phyloP scores from a whole-genome alignment of 2,888 invertebrate genomes.

The Spodoptera exigua region DNA sequence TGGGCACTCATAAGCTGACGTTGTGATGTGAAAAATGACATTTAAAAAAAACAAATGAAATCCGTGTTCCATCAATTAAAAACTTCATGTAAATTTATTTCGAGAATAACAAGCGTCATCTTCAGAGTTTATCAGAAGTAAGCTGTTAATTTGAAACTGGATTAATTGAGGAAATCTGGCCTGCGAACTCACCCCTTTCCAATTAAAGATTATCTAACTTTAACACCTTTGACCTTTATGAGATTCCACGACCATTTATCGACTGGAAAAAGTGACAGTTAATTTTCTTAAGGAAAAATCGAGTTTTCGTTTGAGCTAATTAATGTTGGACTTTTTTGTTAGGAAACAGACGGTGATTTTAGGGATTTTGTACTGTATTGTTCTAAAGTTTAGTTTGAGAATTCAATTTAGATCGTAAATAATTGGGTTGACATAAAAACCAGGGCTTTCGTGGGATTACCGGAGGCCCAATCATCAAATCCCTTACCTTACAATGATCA shows the following conservation, averaged over 20 bases:
- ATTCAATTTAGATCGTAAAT: too few relatives aligned
- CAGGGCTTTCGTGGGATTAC: too few relatives aligned
- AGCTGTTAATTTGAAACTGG: conserved; percentile 42
- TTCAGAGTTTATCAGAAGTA: conserved; percentile 31
- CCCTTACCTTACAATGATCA: too few relatives aligned
- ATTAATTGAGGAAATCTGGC: conserved; percentile 55
- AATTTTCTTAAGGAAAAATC: too few relatives aligned
- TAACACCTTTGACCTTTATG: conserved; percentile 33
- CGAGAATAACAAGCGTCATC: conserved; percentile 4
- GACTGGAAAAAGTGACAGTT: conserved; percentile 10
- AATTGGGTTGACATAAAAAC: too few relatives aligned
- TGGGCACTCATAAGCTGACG: too few relatives aligned
- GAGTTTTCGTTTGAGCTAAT: conserved; percentile 33
- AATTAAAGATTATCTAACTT: conserved; percentile 56
- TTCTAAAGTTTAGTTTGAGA: too few relatives aligned
- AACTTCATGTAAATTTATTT: too few relatives aligned
- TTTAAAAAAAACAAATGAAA: conserved; percentile 2
- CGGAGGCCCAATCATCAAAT: too few relatives aligned
- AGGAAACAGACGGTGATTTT: conserved; percentile 21
- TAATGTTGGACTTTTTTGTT: conserved; percentile 19
- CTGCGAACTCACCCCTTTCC: conserved; percentile 33
- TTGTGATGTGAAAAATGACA: too few relatives aligned
- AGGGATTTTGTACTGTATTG: neutral
- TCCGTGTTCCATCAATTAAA: conserved; percentile 14
- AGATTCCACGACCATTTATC: conserved; percentile 10